phyloP scores from a whole-genome alignment of 30 jellyfish, hydroid and myxozoan genomes.

The Hydra vulgaris region DNA sequence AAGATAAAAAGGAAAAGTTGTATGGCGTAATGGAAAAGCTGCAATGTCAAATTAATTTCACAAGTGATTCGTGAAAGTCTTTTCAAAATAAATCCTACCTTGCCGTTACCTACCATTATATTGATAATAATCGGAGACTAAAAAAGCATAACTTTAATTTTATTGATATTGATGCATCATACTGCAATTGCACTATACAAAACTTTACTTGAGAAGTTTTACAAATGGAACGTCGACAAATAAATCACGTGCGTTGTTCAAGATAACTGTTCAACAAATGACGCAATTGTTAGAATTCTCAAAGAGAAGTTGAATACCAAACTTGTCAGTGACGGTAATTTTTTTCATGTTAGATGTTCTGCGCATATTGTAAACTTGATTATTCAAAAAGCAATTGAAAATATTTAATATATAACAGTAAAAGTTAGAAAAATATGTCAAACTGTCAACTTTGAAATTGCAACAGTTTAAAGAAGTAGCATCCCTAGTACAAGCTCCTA shows the following conservation, averaged over 20 bases:
- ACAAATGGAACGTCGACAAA: not conserved
- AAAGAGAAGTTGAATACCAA: too few species aligned
- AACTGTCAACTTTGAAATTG: not conserved
- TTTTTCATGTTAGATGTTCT: not conserved
- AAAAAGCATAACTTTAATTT: not conserved
- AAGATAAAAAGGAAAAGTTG: not conserved
- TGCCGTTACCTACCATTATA: not conserved
- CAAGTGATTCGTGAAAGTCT: not conserved
- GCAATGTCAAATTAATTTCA: not conserved
- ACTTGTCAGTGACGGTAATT: not conserved
- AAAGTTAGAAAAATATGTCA: not conserved
- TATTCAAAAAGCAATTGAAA: not conserved
- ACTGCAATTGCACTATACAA: not conserved
- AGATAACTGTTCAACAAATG: not conserved
- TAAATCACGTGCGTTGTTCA: not conserved
- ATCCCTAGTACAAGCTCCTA: not conserved
- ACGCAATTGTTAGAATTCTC: too few species aligned
- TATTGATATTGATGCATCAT: not conserved
- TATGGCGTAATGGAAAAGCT: not conserved
- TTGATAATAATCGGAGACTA: not conserved
- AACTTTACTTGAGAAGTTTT: not conserved
- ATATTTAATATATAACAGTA: too few species aligned
- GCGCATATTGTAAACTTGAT: not conserved
- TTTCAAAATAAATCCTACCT: not conserved
- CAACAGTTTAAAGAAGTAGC: not conserved